These are phyloP conservation scores for Elephas maximus DNA, from an alignment of 2,113 vertebrate genomes.

Conservation along the genomic window DNA sequence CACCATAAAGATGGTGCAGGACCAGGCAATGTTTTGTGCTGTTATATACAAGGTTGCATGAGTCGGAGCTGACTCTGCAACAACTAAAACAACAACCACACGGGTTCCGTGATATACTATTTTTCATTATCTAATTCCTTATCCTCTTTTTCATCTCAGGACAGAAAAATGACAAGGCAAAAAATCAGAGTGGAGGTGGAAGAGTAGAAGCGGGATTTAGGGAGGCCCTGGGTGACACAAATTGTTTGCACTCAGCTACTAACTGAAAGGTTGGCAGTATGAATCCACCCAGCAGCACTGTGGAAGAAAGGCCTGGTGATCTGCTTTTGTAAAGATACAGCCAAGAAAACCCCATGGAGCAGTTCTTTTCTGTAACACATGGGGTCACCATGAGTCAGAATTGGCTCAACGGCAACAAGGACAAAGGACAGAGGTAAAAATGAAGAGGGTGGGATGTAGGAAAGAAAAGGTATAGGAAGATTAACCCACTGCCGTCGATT, in stretches of 20 bases:
- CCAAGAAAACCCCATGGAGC: not conserved
- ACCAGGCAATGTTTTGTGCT: not conserved
- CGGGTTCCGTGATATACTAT: not conserved
- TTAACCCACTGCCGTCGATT: too few relatives aligned
- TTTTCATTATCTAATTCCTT: not conserved
- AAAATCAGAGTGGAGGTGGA: not conserved
- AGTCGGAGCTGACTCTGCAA: not conserved
- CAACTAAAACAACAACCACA: not conserved
- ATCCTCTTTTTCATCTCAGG: not conserved
- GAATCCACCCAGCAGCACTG: too few relatives aligned
- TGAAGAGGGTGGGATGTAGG: too few relatives aligned
- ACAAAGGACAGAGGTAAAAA: not conserved
- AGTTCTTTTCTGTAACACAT: not conserved
- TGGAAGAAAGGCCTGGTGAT: too few relatives aligned
- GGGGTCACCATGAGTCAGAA: not conserved
- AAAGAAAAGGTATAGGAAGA: not conserved
- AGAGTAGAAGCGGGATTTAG: not conserved
- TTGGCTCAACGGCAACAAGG: not conserved
- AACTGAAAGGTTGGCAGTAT: too few relatives aligned
- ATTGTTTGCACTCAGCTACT: too few relatives aligned
- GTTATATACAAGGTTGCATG: not conserved
- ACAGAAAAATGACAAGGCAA: not conserved
- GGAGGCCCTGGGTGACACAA: not conserved
- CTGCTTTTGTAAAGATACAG: too few relatives aligned
- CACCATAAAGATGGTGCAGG: not conserved